Conservation (phyloP, 2,113 vertebrate genomes). For the Emydura subglobosa region DNA sequence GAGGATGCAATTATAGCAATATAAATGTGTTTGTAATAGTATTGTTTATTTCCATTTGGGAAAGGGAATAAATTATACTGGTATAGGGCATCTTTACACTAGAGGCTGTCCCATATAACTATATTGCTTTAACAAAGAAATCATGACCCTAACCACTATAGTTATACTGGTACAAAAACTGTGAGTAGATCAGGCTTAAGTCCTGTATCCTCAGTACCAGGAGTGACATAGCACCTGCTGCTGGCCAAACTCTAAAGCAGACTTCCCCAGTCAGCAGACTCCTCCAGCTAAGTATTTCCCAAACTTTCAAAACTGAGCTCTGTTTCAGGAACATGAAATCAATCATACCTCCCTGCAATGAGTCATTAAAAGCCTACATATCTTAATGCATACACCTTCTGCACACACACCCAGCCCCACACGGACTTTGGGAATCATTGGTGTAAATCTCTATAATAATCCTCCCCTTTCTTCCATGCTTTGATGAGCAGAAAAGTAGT, state of each 20-base stretch:
- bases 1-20: background rate
- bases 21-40: background rate
- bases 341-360: background rate
- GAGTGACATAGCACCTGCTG: background rate
- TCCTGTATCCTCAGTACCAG: background rate
- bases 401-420: background rate
- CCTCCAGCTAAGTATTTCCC: background rate
- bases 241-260: background rate
- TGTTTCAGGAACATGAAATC: background rate
- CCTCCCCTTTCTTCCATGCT: background rate
- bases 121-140: background rate
- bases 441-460: background rate
- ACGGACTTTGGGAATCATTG: background rate
- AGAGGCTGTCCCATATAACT: background rate
- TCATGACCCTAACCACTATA: background rate
- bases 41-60: background rate
- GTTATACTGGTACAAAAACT: background rate
- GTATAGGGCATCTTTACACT: background rate
- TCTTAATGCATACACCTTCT: background rate
- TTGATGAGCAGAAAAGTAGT: background rate
- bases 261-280: background rate
- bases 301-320: background rate
- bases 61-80: background rate
- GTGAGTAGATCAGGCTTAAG: background rate
- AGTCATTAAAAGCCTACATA: background rate